Conservation (phyloP, 2,888 invertebrate species). For the Drosophila nigricruria region DNA sequence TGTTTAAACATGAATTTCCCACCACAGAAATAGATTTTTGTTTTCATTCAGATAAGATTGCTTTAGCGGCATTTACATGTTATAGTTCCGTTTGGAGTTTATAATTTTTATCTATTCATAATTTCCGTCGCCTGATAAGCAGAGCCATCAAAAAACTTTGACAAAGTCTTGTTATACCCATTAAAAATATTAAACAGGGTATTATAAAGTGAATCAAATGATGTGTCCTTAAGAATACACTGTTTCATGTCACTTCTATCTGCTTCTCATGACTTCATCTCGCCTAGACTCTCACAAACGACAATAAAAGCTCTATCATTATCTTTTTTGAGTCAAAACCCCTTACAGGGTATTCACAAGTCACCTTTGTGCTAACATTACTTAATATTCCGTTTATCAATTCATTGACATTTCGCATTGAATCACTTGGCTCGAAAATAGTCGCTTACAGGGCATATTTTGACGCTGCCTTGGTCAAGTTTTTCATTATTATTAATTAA, state of each 20-base stretch:
- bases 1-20: slow-evolving; percentile 22
- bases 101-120: slow-evolving; percentile 9
- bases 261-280: neutral
- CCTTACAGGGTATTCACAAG: slow-evolving; percentile 7
- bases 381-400: slow-evolving; percentile 26
- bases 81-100: slow-evolving; percentile 14
- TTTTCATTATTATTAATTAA: slow-evolving; percentile 18
- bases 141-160: neutral
- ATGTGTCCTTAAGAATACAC: neutral
- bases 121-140: slow-evolving; percentile 20
- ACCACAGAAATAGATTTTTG: slow-evolving; percentile 14
- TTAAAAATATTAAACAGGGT: neutral
- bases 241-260: neutral
- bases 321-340: no score
- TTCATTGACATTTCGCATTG: slow-evolving; percentile 31
- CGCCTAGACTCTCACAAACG: no score
- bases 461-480: slow-evolving; percentile 46
- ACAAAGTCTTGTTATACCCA: neutral
- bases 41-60: slow-evolving; percentile 36
- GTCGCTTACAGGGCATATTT: slow-evolving; percentile 47
- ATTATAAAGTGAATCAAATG: neutral
- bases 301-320: no score
- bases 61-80: slow-evolving; percentile 28
- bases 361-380: neutral
- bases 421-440: slow-evolving; percentile 57